Base-by-base conservation (phyloP, 2,888 invertebrate genomes). In the Neoscelio sp. region DNA sequence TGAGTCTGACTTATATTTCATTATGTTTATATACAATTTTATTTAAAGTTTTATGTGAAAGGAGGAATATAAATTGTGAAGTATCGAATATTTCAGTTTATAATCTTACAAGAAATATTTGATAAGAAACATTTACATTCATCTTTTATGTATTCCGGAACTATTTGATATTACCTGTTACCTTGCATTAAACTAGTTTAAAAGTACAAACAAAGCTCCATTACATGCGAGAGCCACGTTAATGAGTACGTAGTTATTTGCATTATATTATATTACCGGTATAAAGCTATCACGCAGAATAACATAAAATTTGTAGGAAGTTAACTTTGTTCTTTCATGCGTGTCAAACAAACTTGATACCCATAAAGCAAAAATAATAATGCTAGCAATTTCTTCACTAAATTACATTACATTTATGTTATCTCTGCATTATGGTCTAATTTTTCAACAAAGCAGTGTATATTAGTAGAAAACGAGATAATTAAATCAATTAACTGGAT, bases 201-300 rank as follows among this genome's bases (percentile, higher is more conserved):
- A 58, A 48, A 12, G 56, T 46, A 42, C 54, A 8, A 56, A 68
- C 13, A 23, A 6, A 52, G 26, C 40, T 20, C 30, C 26, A 52
- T 56, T 23, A 48, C 26, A 58, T 17, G 46, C 28, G 4, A 54
- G 46, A 15, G 52, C 28, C 40, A 42, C 38, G 44, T 35, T 54
- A 56, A 67, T 67, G 50, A 56, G 54, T 46, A 35, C 54, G 38
- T 48, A 38, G 64, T 64, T 64, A 40, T 64, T 64, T 40, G 40
- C 50, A 28, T 64, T 26, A 38, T 48, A 62, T 35, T 23, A 67
- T 35, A 42, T 65, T 33, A 65, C 28, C 38, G 38, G 40, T 26
- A 40, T 40, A 35, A 35, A 15, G 42, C 28, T 50, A 50, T 64
- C 50, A 13, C 15, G 5, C 6, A 0, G 10, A 15, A 62, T 62